Evolutionary conservation across 2,797 vertebrate genomes (phyloP).

Genomic region (Mormyrus hasselquistii): DNA sequence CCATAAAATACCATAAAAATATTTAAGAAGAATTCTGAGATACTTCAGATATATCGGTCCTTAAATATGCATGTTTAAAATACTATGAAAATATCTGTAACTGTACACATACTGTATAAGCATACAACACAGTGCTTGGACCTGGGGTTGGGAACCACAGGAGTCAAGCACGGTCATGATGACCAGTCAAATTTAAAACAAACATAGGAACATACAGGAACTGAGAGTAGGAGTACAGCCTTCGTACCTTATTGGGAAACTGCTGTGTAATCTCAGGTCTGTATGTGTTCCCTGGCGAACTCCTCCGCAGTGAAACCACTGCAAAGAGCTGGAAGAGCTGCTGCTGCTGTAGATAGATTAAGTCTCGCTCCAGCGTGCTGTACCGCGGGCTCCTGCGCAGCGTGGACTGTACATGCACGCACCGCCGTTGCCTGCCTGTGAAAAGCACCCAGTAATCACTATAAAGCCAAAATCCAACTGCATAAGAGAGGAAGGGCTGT

Average conservation of each 20-base stretch:
- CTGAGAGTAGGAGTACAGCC: too few relatives aligned
- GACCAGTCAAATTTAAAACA: background rate
- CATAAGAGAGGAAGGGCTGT: background rate
- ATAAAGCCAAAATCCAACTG: background rate
- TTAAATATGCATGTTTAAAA: background rate
- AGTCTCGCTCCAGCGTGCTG: slow-evolving; percentile 88
- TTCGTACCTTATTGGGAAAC: slow-evolving; percentile 83
- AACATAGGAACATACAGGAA: background rate
- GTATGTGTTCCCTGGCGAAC: slow-evolving; percentile 65
- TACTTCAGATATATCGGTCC: background rate
- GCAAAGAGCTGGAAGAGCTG: slow-evolving; percentile 93
- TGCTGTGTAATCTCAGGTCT: slow-evolving; percentile 86
- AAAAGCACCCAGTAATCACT: too few relatives aligned
- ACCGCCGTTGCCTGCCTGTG: slow-evolving; percentile 54
- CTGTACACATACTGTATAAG: background rate
- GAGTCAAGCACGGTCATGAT: background rate
- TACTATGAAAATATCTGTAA: background rate
- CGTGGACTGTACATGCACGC: slow-evolving; percentile 71
- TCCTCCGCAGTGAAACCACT: slow-evolving; percentile 88
- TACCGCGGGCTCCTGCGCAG: slow-evolving; percentile 79
- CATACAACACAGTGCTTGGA: background rate
- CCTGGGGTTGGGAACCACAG: background rate
- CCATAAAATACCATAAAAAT: background rate
- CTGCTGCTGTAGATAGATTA: slow-evolving; percentile 90
- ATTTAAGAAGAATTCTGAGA: background rate